Evolutionary conservation across 2,113 vertebrate species (phyloP).

Genomic region (Xyliphius kryptos): DNA sequence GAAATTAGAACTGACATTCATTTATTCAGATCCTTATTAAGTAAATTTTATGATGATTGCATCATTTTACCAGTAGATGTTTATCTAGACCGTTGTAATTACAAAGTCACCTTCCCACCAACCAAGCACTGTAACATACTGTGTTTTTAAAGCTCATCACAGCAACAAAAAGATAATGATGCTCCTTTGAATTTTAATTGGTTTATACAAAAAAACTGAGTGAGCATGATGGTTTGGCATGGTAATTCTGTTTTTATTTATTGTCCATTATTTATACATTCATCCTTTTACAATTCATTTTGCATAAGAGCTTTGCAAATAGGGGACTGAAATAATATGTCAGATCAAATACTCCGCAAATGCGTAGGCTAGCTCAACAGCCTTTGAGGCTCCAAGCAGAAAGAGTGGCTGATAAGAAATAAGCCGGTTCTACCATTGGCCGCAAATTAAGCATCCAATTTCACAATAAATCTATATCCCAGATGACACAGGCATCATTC

Average conservation of each 20-base stretch:
- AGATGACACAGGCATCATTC: conserved; percentile 31
- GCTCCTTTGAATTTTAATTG: conserved; percentile 33
- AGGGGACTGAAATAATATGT: conserved; percentile 26
- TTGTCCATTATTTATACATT: conserved; percentile 29
- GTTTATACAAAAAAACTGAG: conserved; percentile 15
- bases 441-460: conserved; percentile 19
- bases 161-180: conserved; percentile 20
- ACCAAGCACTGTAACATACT: conserved; percentile 1
- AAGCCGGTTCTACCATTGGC: conserved; percentile 13
- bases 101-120: conserved; percentile 17
- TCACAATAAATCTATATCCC: conserved; percentile 32
- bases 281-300: conserved; percentile 21
- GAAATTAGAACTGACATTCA: not conserved
- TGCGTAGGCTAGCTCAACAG: not conserved
- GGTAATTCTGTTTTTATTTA: no score
- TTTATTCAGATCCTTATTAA: conserved; percentile 7
- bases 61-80: not conserved
- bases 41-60: not conserved
- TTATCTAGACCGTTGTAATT: conserved; percentile 4
- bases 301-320: conserved; percentile 31
- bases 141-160: conserved; percentile 25
- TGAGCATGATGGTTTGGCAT: conserved; percentile 25
- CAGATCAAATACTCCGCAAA: conserved; percentile 27
- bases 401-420: conserved; percentile 19
- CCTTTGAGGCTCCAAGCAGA: conserved; percentile 22